Conservation (phyloP, 2,888 invertebrate species). For the Germaria angustata region DNA sequence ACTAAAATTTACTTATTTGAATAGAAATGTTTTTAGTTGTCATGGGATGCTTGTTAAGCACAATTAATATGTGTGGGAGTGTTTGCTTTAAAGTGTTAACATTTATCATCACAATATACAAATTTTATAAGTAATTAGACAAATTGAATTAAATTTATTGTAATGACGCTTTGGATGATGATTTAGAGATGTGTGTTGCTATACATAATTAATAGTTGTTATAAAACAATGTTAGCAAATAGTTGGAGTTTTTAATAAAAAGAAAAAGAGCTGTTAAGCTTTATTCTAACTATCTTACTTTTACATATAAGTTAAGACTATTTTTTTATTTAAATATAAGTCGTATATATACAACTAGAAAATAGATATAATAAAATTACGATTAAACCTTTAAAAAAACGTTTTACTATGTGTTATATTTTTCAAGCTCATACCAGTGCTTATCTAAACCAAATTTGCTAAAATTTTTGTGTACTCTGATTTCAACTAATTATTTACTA, state of each 20-base stretch:
- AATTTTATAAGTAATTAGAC: slow-evolving; percentile 11
- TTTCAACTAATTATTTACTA: slow-evolving; percentile 10
- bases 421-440: too few relatives aligned
- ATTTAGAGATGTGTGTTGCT: neutral
- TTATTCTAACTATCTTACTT: too few relatives aligned
- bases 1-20: neutral
- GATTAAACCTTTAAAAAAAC: too few relatives aligned
- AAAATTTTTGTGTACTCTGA: neutral
- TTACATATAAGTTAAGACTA: too few relatives aligned
- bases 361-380: too few relatives aligned
- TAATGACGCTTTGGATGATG: neutral
- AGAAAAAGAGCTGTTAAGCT: too few relatives aligned
- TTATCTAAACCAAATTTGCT: neutral
- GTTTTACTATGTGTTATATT: too few relatives aligned
- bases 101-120: neutral
- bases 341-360: too few relatives aligned
- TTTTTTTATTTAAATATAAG: too few relatives aligned
- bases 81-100: neutral
- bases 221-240: neutral
- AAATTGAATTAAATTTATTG: neutral
- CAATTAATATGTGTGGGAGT: neutral
- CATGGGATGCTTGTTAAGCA: neutral
- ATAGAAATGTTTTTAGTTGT: neutral
- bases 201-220: too few relatives aligned
- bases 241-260: neutral